These are phyloP conservation scores for Aelia acuminata DNA, from an alignment of 2,888 invertebrate species.

Conservation along the genomic window DNA sequence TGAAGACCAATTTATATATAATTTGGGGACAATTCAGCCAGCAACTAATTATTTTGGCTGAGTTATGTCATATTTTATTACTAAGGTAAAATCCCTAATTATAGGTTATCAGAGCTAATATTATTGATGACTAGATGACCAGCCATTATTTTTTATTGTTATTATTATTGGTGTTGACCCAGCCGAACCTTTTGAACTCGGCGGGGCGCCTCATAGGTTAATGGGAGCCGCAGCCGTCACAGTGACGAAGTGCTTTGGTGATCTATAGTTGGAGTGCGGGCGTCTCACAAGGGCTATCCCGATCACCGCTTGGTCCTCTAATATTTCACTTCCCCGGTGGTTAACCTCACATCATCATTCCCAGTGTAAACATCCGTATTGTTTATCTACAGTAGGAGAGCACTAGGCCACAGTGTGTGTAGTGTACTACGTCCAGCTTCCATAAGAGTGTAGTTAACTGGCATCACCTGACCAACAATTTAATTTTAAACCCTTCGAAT, in stretches of 20 bases:
- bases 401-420: not conserved
- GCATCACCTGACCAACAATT: too few species aligned
- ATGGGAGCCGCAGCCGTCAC: slow-evolving; percentile 35
- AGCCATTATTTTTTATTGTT: not conserved
- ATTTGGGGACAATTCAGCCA: too few species aligned
- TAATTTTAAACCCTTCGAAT: too few species aligned
- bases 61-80: too few species aligned
- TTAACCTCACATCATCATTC: not conserved
- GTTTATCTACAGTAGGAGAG: not conserved
- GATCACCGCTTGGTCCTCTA: not conserved
- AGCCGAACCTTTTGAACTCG: not conserved
- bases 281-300: slow-evolving; percentile 19
- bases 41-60: too few species aligned
- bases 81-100: too few species aligned
- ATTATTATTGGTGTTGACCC: not conserved
- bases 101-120: not conserved
- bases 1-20: too few species aligned
- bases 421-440: too few species aligned
- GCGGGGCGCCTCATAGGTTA: slow-evolving; percentile 21
- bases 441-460: too few species aligned
- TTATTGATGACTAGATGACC: not conserved
- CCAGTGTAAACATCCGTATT: not conserved
- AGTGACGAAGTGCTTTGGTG: slow-evolving; percentile 42
- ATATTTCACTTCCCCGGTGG: slow-evolving; percentile 6
- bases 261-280: slow-evolving; percentile 33